phyloP scores from a whole-genome alignment of 1,140 invertebrate species.

The Brachionus rubens region DNA sequence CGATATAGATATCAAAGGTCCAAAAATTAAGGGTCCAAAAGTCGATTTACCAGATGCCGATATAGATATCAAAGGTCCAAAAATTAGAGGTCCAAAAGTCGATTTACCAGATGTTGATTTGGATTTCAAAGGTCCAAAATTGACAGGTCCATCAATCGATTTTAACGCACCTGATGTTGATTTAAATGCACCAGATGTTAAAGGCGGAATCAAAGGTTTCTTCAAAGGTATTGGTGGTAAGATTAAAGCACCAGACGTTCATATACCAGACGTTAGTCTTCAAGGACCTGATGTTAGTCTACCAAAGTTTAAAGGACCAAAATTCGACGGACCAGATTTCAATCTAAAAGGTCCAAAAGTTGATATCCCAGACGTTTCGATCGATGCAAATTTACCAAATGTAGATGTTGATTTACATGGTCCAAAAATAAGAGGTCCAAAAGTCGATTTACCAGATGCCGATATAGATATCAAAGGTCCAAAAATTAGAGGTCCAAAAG shows the following conservation, averaged over 20 bases:
- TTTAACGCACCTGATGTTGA: neutral
- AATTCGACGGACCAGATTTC: neutral
- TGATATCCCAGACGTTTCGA: neutral
- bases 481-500: neutral
- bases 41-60: too few species aligned
- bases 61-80: too few species aligned
- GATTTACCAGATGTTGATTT: too few species aligned
- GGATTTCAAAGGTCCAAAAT: neutral
- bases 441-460: neutral
- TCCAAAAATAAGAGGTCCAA: neutral
- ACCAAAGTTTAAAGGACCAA: neutral
- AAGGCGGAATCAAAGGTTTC: neutral
- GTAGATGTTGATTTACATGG: neutral
- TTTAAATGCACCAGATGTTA: neutral
- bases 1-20: too few species aligned
- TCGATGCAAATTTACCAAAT: neutral
- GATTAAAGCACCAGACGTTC: neutral
- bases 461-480: neutral
- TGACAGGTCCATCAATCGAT: neutral
- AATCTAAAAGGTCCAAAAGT: slow-evolving; percentile 2
- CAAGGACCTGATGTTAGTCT: neutral
- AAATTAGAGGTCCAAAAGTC: too few species aligned
- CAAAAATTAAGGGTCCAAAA: too few species aligned
- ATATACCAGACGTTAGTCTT: neutral
- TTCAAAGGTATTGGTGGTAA: neutral